Percentiles rank a stretch among this genome's conserved stretches.
These are phyloP conservation scores for Phaethornis superciliosus DNA, from an alignment of 2,113 vertebrate species.

Conservation along the genomic window DNA sequence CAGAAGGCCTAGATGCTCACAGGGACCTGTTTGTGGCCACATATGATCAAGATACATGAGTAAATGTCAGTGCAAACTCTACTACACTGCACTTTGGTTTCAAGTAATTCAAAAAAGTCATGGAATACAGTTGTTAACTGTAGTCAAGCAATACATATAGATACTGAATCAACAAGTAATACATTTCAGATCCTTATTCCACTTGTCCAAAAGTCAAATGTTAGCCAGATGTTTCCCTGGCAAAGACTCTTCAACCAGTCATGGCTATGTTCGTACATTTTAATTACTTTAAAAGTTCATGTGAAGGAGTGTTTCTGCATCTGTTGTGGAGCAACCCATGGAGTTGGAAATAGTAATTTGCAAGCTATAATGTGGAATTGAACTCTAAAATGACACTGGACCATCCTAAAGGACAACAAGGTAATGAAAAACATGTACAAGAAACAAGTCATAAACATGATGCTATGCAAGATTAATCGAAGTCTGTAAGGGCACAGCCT, in stretches of 20 bases:
- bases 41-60: not conserved
- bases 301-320: not conserved
- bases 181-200: not conserved
- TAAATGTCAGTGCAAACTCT: not conserved
- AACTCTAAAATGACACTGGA: not conserved
- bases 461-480: not conserved
- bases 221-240: not conserved
- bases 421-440: not conserved
- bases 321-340: not conserved
- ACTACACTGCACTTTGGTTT: not conserved
- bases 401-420: not conserved
- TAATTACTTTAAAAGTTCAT: not conserved
- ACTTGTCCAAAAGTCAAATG: not conserved
- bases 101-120: not conserved
- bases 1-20: not conserved
- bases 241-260: not conserved
- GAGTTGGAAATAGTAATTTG: not conserved
- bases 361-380: not conserved
- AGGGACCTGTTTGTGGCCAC: not conserved
- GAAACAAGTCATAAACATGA: not conserved
- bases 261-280: accelerated
- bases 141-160: not conserved
- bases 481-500: not conserved
- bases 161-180: not conserved
- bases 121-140: not conserved